These are phyloP conservation scores for Zhuqinia jingwanae DNA, from an alignment of 2,888 invertebrate genomes.

Conservation along the genomic window DNA sequence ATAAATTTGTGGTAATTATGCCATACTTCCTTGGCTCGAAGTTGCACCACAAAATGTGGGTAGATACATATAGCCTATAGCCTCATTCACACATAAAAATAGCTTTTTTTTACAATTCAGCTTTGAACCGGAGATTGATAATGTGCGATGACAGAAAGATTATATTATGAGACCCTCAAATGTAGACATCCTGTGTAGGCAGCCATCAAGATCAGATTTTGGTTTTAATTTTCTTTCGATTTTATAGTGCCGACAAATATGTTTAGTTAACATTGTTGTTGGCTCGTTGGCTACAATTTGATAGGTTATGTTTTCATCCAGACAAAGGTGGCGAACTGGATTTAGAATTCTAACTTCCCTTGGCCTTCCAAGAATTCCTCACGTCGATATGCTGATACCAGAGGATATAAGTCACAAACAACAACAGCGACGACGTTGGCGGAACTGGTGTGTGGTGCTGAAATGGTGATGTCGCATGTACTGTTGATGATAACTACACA, in stretches of 20 bases:
- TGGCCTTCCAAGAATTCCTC: slow-evolving; percentile 6
- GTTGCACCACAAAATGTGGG: too few species aligned
- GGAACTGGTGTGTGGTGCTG: neutral
- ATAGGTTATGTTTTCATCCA: too few species aligned
- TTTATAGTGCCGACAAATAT: too few species aligned
- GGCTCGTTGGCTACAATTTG: too few species aligned
- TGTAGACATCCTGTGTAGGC: too few species aligned
- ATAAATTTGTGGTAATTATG: too few species aligned
- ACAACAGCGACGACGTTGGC: neutral
- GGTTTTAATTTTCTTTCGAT: neutral
- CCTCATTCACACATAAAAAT: too few species aligned
- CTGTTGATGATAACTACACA: neutral
- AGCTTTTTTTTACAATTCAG: neutral
- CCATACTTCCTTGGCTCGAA: too few species aligned
- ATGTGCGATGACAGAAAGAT: neutral
- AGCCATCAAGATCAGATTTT: neutral
- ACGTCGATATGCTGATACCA: slow-evolving; percentile 32
- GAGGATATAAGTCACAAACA: slow-evolving; percentile 32
- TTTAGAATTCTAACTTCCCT: slow-evolving; percentile 28
- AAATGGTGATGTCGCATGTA: neutral
- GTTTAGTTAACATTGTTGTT: too few species aligned
- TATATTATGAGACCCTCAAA: too few species aligned
- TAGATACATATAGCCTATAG: too few species aligned
- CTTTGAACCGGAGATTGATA: slow-evolving; percentile 11
- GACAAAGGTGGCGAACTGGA: slow-evolving; percentile 5